Base-by-base conservation (phyloP, 2,888 invertebrate genomes). In the Meghimatium bilineatum region DNA sequence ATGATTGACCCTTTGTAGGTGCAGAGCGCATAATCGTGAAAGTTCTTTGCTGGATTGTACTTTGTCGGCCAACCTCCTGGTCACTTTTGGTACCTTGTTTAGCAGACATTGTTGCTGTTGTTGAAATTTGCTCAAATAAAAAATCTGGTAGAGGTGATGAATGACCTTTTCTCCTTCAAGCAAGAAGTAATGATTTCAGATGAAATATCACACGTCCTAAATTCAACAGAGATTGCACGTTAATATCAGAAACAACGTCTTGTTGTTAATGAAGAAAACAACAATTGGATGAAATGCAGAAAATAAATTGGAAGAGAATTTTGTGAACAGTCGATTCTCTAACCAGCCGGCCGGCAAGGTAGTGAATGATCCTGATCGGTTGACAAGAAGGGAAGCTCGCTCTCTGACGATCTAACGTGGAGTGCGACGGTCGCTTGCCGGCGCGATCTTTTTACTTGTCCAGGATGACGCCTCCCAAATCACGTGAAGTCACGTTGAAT, bases 1-100 rank as follows among this genome's bases (percentile, higher is more conserved):
- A 36, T 44, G 52, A 36, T 66, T 44, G 38, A 44, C 69, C n/a
- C n/a, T 26, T 36, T 6, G 44, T 26, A 67, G 38, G 56, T 49
- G 34, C 38, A 44, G 78, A 56, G 5, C 85, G 78, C 14, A 52
- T 74, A 84, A 86, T 84, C 60, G 84, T 44, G 8, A 80, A 60
- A n/a, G 32, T 36, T 34, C 84, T 83, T 32, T 5, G 8, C n/a
- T 49, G 23, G 29, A 77, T 81, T 32, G 72, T 77, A 77, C 85
- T 82, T 52, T 52, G 82, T 71, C 82, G 78, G 76, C 80, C 77
- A 14, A 63, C 29, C 23, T 77, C 66, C 0, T 36, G 34, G 38
- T 38, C n/a, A 6, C 10, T 44, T 44, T 44, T 29, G 26, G 49
- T 76, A 32, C 49, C 67, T 10, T 44, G 67, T 67, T 38, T 69